phyloP scores from a whole-genome alignment of 2,797 vertebrate species.

The Fundulus diaphanus region DNA sequence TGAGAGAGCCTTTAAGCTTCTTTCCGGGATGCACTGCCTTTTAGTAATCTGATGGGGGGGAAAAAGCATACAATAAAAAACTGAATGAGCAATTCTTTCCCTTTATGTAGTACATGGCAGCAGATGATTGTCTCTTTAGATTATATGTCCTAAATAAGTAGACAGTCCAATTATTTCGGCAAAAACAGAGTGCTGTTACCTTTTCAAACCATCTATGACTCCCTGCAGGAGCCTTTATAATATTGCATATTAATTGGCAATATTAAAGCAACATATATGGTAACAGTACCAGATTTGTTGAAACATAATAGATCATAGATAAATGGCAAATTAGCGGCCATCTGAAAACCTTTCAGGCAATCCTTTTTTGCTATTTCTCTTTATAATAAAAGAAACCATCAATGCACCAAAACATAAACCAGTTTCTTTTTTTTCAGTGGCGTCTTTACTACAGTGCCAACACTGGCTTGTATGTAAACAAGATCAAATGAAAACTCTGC shows the following conservation, averaged over 20 bases:
- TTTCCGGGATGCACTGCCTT: neutral
- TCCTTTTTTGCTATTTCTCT: neutral
- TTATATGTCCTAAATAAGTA: neutral
- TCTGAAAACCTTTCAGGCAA: neutral
- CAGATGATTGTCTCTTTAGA: neutral
- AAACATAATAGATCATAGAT: neutral
- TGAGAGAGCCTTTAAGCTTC: neutral
- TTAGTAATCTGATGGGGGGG: constrained; percentile 4
- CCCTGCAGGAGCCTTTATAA: neutral
- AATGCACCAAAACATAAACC: neutral
- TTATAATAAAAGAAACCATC: neutral
- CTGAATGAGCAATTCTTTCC: neutral
- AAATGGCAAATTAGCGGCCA: neutral
- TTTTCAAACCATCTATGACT: neutral
- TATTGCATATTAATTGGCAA: neutral
- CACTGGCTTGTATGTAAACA: neutral
- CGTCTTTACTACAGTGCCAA: neutral
- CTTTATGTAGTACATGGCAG: neutral
- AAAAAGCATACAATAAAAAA: neutral
- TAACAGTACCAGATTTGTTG: neutral
- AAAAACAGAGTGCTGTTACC: neutral
- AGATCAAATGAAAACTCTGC: too few species aligned
- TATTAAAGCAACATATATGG: neutral
- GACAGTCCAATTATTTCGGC: neutral
- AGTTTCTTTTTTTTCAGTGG: neutral